Percentiles rank a stretch among this genome's conserved stretches.
Evolutionary conservation across 2,797 vertebrate genomes (phyloP).

Genomic region (Petrocephalus schoutedeni): DNA sequence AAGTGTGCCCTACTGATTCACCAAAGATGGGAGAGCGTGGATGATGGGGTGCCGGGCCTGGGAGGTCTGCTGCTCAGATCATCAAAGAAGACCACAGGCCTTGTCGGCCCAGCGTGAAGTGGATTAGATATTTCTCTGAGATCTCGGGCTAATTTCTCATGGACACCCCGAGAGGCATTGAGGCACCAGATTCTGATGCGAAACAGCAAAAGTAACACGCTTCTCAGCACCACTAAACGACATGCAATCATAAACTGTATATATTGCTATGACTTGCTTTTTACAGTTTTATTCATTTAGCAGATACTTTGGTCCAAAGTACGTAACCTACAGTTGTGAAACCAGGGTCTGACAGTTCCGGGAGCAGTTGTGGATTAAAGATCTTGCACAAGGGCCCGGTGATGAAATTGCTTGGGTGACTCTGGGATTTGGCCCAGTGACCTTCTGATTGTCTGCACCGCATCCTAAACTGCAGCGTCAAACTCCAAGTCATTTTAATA

Average conservation of each 20-base stretch:
- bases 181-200: not conserved
- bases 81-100: constrained; percentile 6
- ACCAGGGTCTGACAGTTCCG: not conserved
- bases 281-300: not conserved
- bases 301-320: not conserved
- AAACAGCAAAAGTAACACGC: not conserved
- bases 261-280: not conserved
- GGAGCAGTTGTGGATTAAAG: not conserved
- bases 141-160: not conserved
- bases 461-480: not conserved
- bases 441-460: not conserved
- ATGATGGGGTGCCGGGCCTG: not conserved
- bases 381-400: not conserved
- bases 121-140: not conserved
- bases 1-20: not conserved
- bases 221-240: not conserved
- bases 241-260: not conserved
- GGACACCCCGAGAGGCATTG: not conserved
- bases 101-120: not conserved
- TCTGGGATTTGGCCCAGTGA: not conserved
- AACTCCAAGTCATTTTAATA: not conserved
- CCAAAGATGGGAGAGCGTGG: not conserved
- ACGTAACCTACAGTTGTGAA: not conserved
- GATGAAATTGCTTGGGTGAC: not conserved
- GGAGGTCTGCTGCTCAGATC: not conserved